Base-by-base conservation (phyloP, 2,888 invertebrate genomes). In the Yponomeuta malinellus region DNA sequence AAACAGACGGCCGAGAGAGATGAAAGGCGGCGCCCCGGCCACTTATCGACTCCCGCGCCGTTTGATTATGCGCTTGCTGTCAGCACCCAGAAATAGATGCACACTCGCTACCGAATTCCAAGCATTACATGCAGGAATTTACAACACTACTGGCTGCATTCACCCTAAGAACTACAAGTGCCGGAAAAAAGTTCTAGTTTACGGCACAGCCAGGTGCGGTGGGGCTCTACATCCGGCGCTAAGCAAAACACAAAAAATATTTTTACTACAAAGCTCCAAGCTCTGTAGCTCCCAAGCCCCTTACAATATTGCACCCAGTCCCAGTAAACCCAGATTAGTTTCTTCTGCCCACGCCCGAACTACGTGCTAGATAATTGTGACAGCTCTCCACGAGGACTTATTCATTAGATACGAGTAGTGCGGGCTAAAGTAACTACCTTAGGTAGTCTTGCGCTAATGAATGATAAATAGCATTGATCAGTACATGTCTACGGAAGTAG, bases 1-100 rank as follows among this genome's bases (percentile, higher is more conserved):
- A 86, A 85, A 88, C 83, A 88, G 81, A 82, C 81, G 84, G 82
- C 81, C 82, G 78, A 74, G 76, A 77, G 79, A 76, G 88, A 89
- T 89, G 90, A 89, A 89, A 90, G 91, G 84, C 79, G 83, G 85
- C 86, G 86, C 87, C 78, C 67, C 83, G 78, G 79, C 85, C 88
- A 90, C 91, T 91, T 91, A 91, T 90, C 89, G 83, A 83, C 85
- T 82, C 79, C 82, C 85, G 83, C 85, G 83, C 83, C 85, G 83
- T 83, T 83, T 84, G 87, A 87, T 87, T 86, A 87, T 84, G 81
- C 80, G 81, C 80, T 79, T 79, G 85, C 84, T 87, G 89, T 90
- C 90, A 89, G 81, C 87, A 86, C 81, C 85, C 86, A 78, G 80
- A 89, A 90, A 92, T 90, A 91, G 88, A 88, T 79, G 77, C 80